These are phyloP conservation scores for Heterodera filipjevi DNA, from an alignment of 2,888 invertebrate genomes.

Conservation along the genomic window DNA sequence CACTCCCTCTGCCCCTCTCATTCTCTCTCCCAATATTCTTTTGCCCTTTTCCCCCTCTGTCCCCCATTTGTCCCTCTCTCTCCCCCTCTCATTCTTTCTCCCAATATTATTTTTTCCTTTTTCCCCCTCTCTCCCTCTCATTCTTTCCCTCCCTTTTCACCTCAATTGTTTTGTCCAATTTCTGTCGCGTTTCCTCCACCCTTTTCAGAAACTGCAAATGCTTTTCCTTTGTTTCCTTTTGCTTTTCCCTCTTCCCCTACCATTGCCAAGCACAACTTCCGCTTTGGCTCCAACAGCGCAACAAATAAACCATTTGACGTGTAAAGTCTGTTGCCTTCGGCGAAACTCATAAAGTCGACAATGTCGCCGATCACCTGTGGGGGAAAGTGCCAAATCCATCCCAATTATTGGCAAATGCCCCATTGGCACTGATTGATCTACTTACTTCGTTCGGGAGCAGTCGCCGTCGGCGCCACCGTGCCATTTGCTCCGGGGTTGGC, in stretches of 20 bases:
- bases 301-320: conserved; percentile 9
- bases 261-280: conserved; percentile 22
- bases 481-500: conserved; percentile 8
- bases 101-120: too few species aligned
- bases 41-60: too few species aligned
- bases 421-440: neutral
- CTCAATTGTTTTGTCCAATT: conserved; percentile 21
- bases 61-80: neutral
- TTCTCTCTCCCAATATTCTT: too few species aligned
- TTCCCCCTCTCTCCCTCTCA: too few species aligned
- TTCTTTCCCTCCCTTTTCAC: neutral
- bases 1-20: too few species aligned
- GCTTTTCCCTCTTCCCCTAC: neutral
- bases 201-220: conserved; percentile 23
- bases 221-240: neutral
- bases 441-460: conserved; percentile 24
- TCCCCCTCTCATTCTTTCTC: too few species aligned
- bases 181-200: conserved; percentile 24
- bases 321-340: conserved; percentile 16
- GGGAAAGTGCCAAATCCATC: neutral
- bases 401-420: neutral
- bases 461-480: conserved; percentile 8
- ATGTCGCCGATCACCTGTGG: conserved; percentile 16
- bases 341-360: conserved; percentile 3
- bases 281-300: conserved; percentile 18